Conservation (phyloP, 2,888 invertebrate genomes). For the Galeruca laticollis region DNA sequence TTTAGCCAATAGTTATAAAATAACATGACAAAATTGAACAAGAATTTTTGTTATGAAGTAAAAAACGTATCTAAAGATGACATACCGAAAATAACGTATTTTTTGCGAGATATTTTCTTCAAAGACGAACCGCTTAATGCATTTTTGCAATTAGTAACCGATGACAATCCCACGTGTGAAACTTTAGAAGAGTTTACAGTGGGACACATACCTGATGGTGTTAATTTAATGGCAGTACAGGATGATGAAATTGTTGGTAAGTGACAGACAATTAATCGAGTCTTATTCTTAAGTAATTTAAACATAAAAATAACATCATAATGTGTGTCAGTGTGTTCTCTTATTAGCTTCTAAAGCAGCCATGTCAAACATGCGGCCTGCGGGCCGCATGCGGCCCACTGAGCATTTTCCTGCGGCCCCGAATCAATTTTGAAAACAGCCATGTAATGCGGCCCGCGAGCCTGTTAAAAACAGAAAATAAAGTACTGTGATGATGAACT, state of each 20-base stretch:
- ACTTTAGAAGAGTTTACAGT: slow-evolving; percentile 34
- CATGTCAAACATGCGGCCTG: too few relatives aligned
- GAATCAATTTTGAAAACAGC: too few relatives aligned
- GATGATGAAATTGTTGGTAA: slow-evolving; percentile 18
- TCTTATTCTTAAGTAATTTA: too few relatives aligned
- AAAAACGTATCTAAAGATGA: slow-evolving; percentile 15
- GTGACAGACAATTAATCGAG: neutral
- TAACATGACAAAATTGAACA: neutral
- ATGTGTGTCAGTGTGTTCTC: too few relatives aligned
- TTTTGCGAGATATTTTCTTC: slow-evolving; percentile 29
- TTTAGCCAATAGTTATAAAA: neutral
- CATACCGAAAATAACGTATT: slow-evolving; percentile 18
- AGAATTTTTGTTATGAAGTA: slow-evolving; percentile 12
- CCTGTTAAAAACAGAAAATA: too few relatives aligned
- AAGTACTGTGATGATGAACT: too few relatives aligned
- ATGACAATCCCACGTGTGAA: slow-evolving; percentile 31
- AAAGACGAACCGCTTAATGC: slow-evolving; percentile 35
- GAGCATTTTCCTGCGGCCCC: too few relatives aligned
- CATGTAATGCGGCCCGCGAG: too few relatives aligned
- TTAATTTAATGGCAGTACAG: slow-evolving; percentile 32
- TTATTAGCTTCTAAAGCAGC: too few relatives aligned
- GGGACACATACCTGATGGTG: slow-evolving; percentile 26
- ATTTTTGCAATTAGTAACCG: slow-evolving; percentile 29
- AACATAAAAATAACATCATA: too few relatives aligned
- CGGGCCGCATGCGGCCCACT: too few relatives aligned